Evolutionary conservation across 2,797 vertebrate species (phyloP), one percentile per base, ranked within the genome.

Genomic region (Mustela erminea): DNA sequence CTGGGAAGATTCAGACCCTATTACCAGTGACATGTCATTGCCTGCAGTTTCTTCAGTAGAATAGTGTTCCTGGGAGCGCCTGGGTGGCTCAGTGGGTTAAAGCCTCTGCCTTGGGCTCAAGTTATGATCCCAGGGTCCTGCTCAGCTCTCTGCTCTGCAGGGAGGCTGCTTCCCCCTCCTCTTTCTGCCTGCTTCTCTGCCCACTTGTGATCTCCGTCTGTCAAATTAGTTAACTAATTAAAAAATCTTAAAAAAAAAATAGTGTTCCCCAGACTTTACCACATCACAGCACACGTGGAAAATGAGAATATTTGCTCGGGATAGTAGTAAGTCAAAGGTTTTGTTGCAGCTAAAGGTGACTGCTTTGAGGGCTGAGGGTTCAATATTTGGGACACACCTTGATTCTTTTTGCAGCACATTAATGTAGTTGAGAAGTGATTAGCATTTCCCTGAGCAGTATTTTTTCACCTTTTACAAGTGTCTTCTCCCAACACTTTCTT

Each of bases 61-160:
- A 43, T 2, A 21, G 58, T 83, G 29, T 18, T 62, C 38, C 27
- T 21, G 0, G 21, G 52, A 5, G 17, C 52, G 5, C 52, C 52
- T 52, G 15, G 52, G 52, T 52, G 52, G 52, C 52, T 52, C 52
- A 52, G 52, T 52, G 52, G 52, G 52, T 52, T 17, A 52, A 52
- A 52, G 52, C 52, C 52, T 52, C 52, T 17, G 52, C 52, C 52
- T 17, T 5, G 15, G 52, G 52, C 52, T 5, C 52, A 52, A 15
- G 15, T 52, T 52, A 52, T 52, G 52, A 52, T 52, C 52, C 52
- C 15, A 52, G 52, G 15, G 15, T 52, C 52, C 52, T 52, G 15
- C 14, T 52, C 4, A 0, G 49, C 49, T 52, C 52, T 52, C 52
- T 52, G 52, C 52, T 52, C 52, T 0, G 15, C 0, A 1, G 52